Conservation (phyloP, 2,888 invertebrate species). For the Cartodere bifasciata region DNA sequence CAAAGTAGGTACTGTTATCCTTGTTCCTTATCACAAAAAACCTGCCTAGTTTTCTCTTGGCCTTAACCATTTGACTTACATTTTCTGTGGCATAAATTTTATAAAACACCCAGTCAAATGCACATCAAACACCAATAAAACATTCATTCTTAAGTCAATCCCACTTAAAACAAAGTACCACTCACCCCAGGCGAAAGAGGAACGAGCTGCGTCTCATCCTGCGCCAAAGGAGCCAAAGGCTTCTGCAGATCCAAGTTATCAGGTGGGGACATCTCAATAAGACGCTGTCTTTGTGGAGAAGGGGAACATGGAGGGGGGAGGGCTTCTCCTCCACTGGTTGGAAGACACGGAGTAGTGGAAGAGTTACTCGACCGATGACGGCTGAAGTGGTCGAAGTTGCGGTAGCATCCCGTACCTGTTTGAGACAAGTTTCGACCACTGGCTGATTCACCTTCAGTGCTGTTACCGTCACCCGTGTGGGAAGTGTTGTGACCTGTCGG, state of each 20-base stretch:
- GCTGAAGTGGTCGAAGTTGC: slow-evolving; percentile 61
- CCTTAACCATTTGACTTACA: no score
- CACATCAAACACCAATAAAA: no score
- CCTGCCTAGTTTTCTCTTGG: no score
- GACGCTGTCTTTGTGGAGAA: slow-evolving; percentile 25
- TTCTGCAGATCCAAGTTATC: slow-evolving; percentile 21
- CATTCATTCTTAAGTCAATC: no score
- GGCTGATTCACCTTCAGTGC: slow-evolving; percentile 53
- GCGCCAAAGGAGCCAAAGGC: slow-evolving; percentile 28
- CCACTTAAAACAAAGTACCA: slow-evolving; percentile 11
- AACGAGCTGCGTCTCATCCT: slow-evolving; percentile 33
- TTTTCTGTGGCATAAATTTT: no score
- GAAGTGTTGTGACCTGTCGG: slow-evolving; percentile 81
- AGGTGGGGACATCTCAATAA: slow-evolving; percentile 23
- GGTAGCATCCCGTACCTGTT: slow-evolving; percentile 64
- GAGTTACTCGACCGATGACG: slow-evolving; percentile 41
- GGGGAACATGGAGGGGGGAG: slow-evolving; percentile 28
- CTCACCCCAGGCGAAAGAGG: slow-evolving; percentile 35
- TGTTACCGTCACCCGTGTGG: slow-evolving; percentile 69
- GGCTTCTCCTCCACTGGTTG: slow-evolving; percentile 29
- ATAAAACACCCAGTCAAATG: no score
- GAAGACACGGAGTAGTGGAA: slow-evolving; percentile 39
- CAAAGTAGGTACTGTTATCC: no score
- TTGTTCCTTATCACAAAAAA: no score
- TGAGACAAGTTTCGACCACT: slow-evolving; percentile 52